Conservation (phyloP, 1,140 invertebrate species). For the Leptoteleia sp. region DNA sequence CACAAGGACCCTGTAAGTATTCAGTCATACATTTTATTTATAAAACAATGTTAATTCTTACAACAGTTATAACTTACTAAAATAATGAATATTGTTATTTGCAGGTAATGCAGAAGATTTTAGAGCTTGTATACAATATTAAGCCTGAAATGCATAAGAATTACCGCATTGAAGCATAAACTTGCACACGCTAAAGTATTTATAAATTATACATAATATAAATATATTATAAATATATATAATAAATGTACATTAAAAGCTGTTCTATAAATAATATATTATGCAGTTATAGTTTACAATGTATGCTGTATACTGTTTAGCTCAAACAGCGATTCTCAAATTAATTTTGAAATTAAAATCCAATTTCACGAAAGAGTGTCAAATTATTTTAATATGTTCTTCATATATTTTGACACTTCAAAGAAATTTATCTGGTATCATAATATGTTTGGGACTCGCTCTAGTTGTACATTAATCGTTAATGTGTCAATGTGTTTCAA, state of each 20-base stretch:
- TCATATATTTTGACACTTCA: conserved; percentile 2
- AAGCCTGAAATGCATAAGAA: conserved; percentile 94
- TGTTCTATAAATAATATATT: conserved; percentile 69
- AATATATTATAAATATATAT: conserved; percentile 4
- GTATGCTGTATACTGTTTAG: conserved; percentile 68
- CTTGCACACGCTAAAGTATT: conserved; percentile 38
- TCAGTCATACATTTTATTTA: background rate
- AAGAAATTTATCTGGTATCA: background rate
- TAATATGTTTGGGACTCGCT: conserved; percentile 68
- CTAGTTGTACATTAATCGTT: conserved; percentile 65
- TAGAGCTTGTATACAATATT: conserved; percentile 93
- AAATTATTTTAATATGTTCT: background rate
- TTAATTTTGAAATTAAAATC: conserved; percentile 15
- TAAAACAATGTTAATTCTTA: background rate
- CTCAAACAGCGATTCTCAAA: conserved; percentile 71
- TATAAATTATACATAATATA: conserved; percentile 44
- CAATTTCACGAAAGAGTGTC: background rate
- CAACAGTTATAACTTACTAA: too few species aligned
- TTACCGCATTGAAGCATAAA: conserved; percentile 82
- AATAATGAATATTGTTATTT: conserved; percentile 9
- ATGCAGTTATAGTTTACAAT: conserved; percentile 59
- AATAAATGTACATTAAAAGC: conserved; percentile 74
- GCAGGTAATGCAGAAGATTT: conserved; percentile 90
- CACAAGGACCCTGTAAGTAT: conserved; percentile 89
- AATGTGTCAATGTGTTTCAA: conserved; percentile 56